Percentiles rank a stretch among this genome's conserved stretches.
Evolutionary conservation across 2,888 invertebrate species (phyloP).

Genomic region (Cephus spinipes): DNA sequence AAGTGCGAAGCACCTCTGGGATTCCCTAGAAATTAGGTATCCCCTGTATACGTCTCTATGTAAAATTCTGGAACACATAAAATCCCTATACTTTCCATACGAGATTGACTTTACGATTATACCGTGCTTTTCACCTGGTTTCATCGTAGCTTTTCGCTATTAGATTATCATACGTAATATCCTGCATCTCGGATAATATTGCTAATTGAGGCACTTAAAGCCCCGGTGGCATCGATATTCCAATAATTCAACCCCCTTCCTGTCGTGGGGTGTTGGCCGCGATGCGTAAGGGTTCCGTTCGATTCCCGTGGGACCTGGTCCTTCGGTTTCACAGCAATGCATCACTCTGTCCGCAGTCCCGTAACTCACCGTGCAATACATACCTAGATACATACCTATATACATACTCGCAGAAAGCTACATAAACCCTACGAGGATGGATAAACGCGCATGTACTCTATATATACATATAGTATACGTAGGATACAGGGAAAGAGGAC

Average conservation of each 20-base stretch:
- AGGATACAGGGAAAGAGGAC: constrained; percentile 42
- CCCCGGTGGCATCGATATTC: constrained; percentile 61
- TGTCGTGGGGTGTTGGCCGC: constrained; percentile 39
- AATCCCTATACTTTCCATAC: background rate
- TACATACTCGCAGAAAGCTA: constrained; percentile 17
- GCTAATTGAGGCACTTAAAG: constrained; percentile 63
- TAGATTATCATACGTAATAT: background rate
- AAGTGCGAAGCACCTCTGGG: background rate
- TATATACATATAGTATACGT: background rate
- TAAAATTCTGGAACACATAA: background rate
- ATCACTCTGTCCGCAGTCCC: constrained; percentile 66
- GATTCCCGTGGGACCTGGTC: constrained; percentile 63
- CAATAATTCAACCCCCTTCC: constrained; percentile 60
- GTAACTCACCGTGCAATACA: constrained; percentile 57
- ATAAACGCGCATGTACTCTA: constrained; percentile 25
- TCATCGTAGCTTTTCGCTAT: background rate
- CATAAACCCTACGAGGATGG: background rate
- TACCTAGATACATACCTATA: constrained; percentile 38
- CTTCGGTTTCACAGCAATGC: constrained; percentile 62
- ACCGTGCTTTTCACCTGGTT: background rate
- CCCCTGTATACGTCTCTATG: background rate
- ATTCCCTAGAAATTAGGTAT: background rate
- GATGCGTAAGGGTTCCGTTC: constrained; percentile 59
- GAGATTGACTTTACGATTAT: background rate
- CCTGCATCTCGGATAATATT: constrained; percentile 17